These are phyloP conservation scores for Ceyx margarethae DNA, from an alignment of 2,113 vertebrate species.

Conservation along the genomic window DNA sequence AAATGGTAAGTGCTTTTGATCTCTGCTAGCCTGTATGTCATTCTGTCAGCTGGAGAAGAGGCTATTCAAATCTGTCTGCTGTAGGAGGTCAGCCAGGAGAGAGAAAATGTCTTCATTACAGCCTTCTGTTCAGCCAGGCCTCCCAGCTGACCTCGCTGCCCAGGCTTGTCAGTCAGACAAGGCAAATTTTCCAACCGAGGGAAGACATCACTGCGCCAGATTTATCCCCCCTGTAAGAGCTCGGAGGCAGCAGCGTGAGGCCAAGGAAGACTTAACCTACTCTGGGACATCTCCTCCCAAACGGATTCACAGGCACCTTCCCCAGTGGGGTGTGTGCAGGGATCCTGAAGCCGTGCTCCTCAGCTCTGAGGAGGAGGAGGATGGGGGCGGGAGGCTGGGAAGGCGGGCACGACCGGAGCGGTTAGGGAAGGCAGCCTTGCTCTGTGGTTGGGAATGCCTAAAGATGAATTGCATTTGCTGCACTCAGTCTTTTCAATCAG, in stretches of 20 bases:
- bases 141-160: conserved; percentile 28
- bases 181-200: conserved; percentile 32
- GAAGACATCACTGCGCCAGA: neutral
- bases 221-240: neutral
- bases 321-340: fast-evolving
- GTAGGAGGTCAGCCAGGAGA: conserved; percentile 60
- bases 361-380: neutral
- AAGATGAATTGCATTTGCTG: conserved; percentile 11
- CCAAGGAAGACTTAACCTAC: neutral
- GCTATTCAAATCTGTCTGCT: conserved; percentile 57
- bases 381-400: neutral
- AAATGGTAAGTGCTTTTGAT: conserved; percentile 63
- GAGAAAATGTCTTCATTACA: conserved; percentile 63
- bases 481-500: neutral
- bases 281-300: neutral
- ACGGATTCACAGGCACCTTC: neutral
- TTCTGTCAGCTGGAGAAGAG: conserved; percentile 53
- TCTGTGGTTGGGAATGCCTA: neutral
- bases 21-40: conserved; percentile 55
- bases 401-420: fast-evolving
- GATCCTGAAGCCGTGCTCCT: neutral
- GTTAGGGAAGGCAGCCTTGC: neutral
- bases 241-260: neutral
- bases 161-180: conserved; percentile 7
- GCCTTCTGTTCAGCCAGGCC: conserved; percentile 54